Percentiles rank a stretch among this genome's conserved stretches.
Evolutionary conservation across 1,140 invertebrate genomes (phyloP).

Genomic region (Drosophila guanche): DNA sequence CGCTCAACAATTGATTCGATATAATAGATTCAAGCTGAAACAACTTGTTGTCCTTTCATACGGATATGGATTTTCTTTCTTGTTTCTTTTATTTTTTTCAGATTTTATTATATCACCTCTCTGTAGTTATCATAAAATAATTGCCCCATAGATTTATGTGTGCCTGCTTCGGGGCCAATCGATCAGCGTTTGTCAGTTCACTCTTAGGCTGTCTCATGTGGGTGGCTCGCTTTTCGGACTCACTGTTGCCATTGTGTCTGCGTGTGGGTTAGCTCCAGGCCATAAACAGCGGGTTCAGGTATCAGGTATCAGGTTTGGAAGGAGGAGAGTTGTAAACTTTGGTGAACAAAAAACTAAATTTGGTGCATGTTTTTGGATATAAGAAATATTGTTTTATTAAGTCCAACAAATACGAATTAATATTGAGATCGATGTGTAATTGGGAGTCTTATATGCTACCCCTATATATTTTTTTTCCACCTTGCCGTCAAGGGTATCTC

Average conservation of each 20-base stretch:
- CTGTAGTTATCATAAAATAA: conserved; percentile 70
- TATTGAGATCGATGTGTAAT: not conserved
- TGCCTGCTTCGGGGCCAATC: conserved; percentile 49
- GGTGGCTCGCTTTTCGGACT: conserved; percentile 47
- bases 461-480: not conserved
- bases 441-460: not conserved
- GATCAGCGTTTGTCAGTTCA: conserved; percentile 73
- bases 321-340: conserved; percentile 5
- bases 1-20: conserved; percentile 52
- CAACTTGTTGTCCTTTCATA: conserved; percentile 76
- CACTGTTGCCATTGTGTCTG: conserved; percentile 69
- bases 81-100: conserved; percentile 21
- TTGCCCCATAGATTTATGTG: conserved; percentile 68
- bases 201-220: conserved; percentile 42
- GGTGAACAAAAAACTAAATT: not conserved
- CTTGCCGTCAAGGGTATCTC: not conserved
- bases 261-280: conserved; percentile 68
- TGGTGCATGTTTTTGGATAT: not conserved
- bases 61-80: conserved; percentile 23
- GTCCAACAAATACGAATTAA: not conserved
- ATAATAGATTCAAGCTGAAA: conserved; percentile 31
- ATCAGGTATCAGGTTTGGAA: conserved; percentile 42
- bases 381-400: not conserved
- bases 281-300: not conserved
- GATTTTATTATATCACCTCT: conserved; percentile 22